Evolutionary conservation across 2,797 vertebrate genomes (phyloP), one percentile per base, ranked within the genome.

Genomic region (Arnoldichthys spilopterus): DNA sequence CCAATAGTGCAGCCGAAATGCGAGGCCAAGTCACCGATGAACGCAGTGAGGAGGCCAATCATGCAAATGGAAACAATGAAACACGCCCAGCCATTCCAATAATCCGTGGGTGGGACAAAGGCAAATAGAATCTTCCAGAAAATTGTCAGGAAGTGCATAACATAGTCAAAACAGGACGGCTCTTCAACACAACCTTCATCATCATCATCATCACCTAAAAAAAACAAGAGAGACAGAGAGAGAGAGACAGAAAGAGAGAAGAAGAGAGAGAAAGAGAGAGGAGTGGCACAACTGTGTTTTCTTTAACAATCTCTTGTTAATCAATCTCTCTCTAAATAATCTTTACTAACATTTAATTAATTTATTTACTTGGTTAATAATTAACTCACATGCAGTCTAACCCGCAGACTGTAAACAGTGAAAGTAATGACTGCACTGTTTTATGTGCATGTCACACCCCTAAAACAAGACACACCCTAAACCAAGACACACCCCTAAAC

Each of bases 61-160:
- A 96, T 95, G 1, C 91, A 83, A 89, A 99, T 99, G 86, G 96
- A 99, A 61, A 99, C 94, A 0, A 95, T 89, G 3, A 99, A 99
- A 86, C 98, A 99, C 0, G 97, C 96, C 98, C 98, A 98, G 79
- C 98, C 98, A 0, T 95, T 99, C 94, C 95, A 97, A 92, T 97
- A 96, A 82, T 98, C 97, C 2, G 97, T 98, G 0, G 98, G 98
- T 16, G 98, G 97, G 12, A 99, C 97, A 0, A 98, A 94, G 61
- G 96, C 97, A 56, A 99, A 99, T 69, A 97, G 89, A 69, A 99
- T 93, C 91, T 99, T 99, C 98, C 98, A 99, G 94, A 99, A 98
- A 76, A 99, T 92, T 0, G 97, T 99, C 87, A 99, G 94, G 88
- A 98, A 99, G 92, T 99, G 98, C 95, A 98, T 96, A 87, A 97